Evolutionary conservation across 2,797 vertebrate species (phyloP).

Genomic region (Sitta carolinensis): DNA sequence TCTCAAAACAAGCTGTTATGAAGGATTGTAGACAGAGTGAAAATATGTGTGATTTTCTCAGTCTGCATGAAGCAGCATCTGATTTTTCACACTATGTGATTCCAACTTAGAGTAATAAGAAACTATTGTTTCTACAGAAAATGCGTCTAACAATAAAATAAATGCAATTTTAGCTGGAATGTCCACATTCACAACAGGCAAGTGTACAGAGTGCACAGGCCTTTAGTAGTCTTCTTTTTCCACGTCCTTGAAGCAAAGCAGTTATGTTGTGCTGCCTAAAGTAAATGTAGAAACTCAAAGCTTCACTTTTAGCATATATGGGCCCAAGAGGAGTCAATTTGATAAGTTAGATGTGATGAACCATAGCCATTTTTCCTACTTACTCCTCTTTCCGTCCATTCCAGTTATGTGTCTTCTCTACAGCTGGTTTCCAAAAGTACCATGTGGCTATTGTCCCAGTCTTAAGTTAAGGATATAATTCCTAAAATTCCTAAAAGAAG

Average conservation of each 20-base stretch:
- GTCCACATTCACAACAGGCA: background rate
- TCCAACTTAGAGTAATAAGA: background rate
- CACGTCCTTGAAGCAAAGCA: background rate
- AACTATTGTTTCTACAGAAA: slow-evolving; percentile 22
- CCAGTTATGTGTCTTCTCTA: background rate
- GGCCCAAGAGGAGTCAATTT: background rate
- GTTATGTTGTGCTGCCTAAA: background rate
- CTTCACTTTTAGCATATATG: background rate
- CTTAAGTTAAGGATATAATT: background rate
- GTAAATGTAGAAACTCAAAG: background rate
- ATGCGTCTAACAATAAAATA: background rate
- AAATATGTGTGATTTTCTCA: slow-evolving; percentile 16
- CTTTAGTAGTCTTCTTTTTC: background rate
- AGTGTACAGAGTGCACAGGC: background rate
- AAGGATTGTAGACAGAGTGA: slow-evolving; percentile 18
- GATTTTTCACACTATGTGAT: slow-evolving; percentile 29
- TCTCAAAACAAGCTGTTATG: background rate
- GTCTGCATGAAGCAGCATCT: slow-evolving; percentile 2
- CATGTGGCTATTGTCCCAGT: background rate
- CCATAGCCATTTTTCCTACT: background rate
- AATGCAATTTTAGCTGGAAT: background rate
- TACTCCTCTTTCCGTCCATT: background rate
- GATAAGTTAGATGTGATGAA: background rate
- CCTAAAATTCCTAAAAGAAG: background rate
- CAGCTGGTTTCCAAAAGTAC: background rate